A percentile compares a stretch with the other conserved stretches of the same genome.
Evolutionary conservation across 2,113 vertebrate species (phyloP).

Genomic region (Platycercus adscitus): DNA sequence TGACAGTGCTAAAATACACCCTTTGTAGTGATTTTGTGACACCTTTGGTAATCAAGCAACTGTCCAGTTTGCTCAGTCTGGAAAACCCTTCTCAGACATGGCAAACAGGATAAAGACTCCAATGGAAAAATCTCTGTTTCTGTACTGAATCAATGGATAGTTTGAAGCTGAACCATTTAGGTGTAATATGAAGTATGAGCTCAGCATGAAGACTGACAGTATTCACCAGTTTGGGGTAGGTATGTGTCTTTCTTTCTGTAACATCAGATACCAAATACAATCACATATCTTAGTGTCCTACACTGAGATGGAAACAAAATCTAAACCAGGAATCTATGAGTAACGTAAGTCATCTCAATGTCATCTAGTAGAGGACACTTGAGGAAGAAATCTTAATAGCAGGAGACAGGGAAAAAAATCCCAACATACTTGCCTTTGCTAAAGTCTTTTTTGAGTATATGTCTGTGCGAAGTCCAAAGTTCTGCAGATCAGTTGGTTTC

Average conservation of each 20-base stretch:
- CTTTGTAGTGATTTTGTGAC: background rate
- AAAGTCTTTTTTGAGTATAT: slow-evolving; percentile 93
- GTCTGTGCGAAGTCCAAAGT: slow-evolving; percentile 93
- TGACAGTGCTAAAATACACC: fast-evolving
- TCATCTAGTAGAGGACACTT: background rate
- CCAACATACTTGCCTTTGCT: slow-evolving; percentile 80
- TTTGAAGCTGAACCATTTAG: background rate
- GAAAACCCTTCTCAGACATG: background rate
- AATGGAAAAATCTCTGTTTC: background rate
- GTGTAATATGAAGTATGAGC: fast-evolving
- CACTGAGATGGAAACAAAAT: background rate
- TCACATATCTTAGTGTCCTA: fast-evolving
- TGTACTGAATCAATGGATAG: fast-evolving
- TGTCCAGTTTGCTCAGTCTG: background rate
- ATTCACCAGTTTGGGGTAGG: fast-evolving
- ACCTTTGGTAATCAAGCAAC: background rate
- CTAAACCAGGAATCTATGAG: background rate
- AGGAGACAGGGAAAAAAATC: background rate
- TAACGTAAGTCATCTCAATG: fast-evolving
- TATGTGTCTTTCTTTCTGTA: fast-evolving
- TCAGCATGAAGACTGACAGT: background rate
- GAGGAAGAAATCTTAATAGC: background rate
- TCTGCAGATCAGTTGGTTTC: slow-evolving; percentile 92
- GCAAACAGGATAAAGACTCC: background rate
- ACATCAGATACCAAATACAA: background rate